Conservation (phyloP, 2,888 invertebrate genomes). For the Drosophila kambysellisi region DNA sequence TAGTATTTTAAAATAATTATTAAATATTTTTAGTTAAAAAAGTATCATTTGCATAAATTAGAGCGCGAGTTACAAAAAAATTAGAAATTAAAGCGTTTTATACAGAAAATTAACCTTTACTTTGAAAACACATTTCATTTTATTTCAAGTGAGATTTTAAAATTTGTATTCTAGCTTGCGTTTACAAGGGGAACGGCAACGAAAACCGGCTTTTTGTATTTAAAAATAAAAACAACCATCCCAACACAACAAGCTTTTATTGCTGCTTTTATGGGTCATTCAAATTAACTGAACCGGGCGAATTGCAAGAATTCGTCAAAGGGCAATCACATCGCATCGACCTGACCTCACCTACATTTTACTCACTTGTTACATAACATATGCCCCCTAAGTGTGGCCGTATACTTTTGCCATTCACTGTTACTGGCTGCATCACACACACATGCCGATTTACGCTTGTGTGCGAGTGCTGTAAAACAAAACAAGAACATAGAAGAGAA, state of each 20-base stretch:
- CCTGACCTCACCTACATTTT: constrained; percentile 36
- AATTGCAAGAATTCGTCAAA: not conserved
- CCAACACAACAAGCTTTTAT: not conserved
- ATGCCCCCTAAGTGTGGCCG: constrained; percentile 21
- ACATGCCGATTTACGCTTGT: not conserved
- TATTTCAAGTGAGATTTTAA: not conserved
- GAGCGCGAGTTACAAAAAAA: not conserved
- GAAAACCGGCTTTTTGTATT: not conserved
- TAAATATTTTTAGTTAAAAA: not conserved
- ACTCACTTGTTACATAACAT: constrained; percentile 56
- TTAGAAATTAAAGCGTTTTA: not conserved
- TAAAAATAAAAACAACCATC: not conserved
- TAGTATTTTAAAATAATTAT: not conserved
- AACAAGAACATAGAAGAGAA: constrained; percentile 60
- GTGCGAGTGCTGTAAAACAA: constrained; percentile 48
- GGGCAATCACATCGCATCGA: constrained; percentile 19
- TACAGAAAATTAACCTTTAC: not conserved
- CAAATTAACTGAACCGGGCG: not conserved
- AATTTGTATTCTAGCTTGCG: not conserved
- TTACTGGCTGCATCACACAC: constrained; percentile 30
- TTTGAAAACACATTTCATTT: not conserved
- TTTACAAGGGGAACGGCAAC: not conserved
- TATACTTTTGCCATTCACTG: constrained; percentile 48
- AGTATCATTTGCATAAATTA: not conserved
- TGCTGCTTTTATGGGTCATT: not conserved